phyloP scores from a whole-genome alignment of 2,888 invertebrate genomes.

The Isoperla grammatica region DNA sequence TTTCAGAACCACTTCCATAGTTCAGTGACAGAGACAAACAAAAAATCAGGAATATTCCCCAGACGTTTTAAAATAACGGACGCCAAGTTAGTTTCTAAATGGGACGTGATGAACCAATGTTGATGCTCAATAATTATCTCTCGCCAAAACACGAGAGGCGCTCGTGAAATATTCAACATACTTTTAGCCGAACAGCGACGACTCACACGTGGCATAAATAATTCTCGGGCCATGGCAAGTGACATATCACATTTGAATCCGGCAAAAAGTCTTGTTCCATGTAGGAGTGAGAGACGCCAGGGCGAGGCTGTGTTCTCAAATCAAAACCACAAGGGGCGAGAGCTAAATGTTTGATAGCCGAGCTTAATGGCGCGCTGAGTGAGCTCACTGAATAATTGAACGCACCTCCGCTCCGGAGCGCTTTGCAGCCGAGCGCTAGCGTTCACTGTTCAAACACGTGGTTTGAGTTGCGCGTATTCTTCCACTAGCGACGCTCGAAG shows the following conservation, averaged over 20 bases:
- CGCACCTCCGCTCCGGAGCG: not conserved
- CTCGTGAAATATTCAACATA: no score
- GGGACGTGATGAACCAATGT: no score
- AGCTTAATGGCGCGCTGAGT: constrained; percentile 19
- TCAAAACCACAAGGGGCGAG: not conserved
- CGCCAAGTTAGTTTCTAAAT: no score
- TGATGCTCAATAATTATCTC: no score
- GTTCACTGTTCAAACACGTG: not conserved
- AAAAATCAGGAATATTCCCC: no score
- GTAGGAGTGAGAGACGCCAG: constrained; percentile 11
- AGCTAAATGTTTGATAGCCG: constrained; percentile 17
- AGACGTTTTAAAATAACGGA: no score
- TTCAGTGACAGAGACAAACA: no score
- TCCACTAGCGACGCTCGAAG: not conserved
- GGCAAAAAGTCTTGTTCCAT: not conserved
- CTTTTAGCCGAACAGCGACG: no score
- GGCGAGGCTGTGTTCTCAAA: not conserved
- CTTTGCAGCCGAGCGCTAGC: not conserved
- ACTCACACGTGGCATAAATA: no score
- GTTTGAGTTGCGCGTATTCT: not conserved
- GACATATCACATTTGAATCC: not conserved
- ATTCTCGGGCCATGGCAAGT: no score
- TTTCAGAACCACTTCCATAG: no score
- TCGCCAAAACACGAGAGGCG: no score
- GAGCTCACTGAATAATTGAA: constrained; percentile 15